A percentile compares a stretch with the other conserved stretches of the same genome.
phyloP scores from a whole-genome alignment of 2,113 vertebrate species.

The Engystomops pustulosus region DNA sequence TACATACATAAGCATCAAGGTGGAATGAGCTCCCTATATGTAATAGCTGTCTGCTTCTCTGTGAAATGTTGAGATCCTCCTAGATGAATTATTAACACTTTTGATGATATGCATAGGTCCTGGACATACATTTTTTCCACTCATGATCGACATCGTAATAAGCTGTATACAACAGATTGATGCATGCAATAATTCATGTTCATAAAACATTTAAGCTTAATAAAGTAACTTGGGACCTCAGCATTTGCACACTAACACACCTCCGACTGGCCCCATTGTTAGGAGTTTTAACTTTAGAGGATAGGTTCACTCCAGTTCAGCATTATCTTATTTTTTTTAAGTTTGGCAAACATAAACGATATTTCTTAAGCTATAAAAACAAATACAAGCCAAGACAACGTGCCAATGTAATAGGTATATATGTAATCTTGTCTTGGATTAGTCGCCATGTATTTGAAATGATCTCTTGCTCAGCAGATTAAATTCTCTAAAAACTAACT shows the following conservation, averaged over 20 bases:
- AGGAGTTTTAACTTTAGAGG: neutral
- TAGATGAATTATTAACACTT: too few species aligned
- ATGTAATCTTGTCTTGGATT: conserved; percentile 71
- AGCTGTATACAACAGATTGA: too few species aligned
- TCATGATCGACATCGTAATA: too few species aligned
- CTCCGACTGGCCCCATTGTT: neutral
- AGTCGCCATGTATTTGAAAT: conserved; percentile 60
- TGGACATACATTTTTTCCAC: too few species aligned
- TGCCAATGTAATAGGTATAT: conserved; percentile 72
- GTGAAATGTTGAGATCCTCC: too few species aligned
- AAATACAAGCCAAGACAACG: conserved; percentile 49
- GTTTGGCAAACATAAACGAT: neutral
- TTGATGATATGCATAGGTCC: too few species aligned
- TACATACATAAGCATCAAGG: too few species aligned
- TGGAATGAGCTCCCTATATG: too few species aligned
- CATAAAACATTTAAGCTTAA: too few species aligned
- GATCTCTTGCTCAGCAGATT: conserved; percentile 18
- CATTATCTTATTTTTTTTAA: neutral
- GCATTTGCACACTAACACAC: neutral
- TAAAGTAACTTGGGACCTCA: too few species aligned
- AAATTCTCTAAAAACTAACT: neutral
- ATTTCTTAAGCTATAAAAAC: neutral
- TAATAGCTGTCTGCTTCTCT: too few species aligned
- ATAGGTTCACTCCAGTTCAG: neutral
- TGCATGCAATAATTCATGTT: too few species aligned